Base-by-base conservation (phyloP, 2,113 vertebrate genomes). In the Benitochromis conjunctus region DNA sequence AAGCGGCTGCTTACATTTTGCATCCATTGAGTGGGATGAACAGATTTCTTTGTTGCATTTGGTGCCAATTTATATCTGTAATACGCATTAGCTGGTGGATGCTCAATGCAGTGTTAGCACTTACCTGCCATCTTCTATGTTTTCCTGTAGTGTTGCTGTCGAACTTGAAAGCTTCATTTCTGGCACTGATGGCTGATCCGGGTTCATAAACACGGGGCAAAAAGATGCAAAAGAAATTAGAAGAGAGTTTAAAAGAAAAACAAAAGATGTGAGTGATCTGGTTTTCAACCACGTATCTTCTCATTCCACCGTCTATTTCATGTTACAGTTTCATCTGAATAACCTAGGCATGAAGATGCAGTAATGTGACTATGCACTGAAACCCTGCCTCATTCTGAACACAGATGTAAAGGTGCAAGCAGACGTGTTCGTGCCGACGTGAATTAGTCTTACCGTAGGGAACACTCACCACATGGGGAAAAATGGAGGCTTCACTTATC, bases 31-130 rank as follows among this genome's bases (percentile, higher is more conserved):
- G 48, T 51, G 54, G 46, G 13, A 83, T 19, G 38, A 86, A 82
- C 83, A 13, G 7, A 41, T 92, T 87, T 79, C 34, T 16, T 66
- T 12, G 54, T 90, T 87, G 24, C 66, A 79, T 74, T 86, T 87
- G 76, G 90, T 96, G 95, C 95, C 96, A 95, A 94, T 90, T 12
- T 41, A 54, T 80, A 69, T 86, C 58, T 74, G 69, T 89, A 46
- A 79, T 41, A 34, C n/a, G 29, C 69, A 80, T 90, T 76, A 87
- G 66, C 53, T 78, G 71, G 24, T 85, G 71, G 64, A 41, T 62
- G 62, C 79, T 88, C 54, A 58, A 54, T 38, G 76, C 71, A 60
- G 84, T 84, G 62, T 91, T 87, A 87, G 74, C 80, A 80, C 41
- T 88, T 81, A 29, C n/a, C 80, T 76, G 66, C 26, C 51, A 21